Conservation (phyloP, 2,888 invertebrate species). For the Cheilosia urbana region DNA sequence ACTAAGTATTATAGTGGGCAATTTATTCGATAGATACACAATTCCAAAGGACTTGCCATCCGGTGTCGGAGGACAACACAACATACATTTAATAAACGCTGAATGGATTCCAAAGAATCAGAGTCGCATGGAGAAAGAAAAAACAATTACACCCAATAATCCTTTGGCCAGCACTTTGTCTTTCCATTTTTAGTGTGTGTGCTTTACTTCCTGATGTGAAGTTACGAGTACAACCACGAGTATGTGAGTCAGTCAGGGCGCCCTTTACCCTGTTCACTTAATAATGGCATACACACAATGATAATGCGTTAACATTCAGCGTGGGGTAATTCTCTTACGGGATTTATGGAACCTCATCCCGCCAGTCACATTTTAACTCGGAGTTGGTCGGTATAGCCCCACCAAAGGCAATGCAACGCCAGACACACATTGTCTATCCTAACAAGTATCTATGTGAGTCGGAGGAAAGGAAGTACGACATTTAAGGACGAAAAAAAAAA, state of each 20-base stretch:
- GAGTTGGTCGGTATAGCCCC: conserved; percentile 18
- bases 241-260: neutral
- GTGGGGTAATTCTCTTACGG: conserved; percentile 41
- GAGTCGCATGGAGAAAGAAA: neutral
- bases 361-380: conserved; percentile 44
- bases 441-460: conserved; percentile 51
- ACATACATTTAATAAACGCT: conserved; percentile 40
- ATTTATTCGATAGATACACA: conserved; percentile 52
- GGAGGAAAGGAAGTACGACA: conserved; percentile 19
- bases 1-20: conserved; percentile 64
- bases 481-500: neutral
- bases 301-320: conserved; percentile 68
- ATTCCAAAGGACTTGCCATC: conserved; percentile 36
- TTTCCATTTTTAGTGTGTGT: conserved; percentile 14
- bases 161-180: conserved; percentile 48
- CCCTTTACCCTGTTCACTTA: conserved; percentile 20
- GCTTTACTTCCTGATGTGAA: conserved; percentile 15
- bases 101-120: conserved; percentile 21
- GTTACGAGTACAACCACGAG: neutral
- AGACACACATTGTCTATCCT: conserved; percentile 56
- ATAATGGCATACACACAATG: conserved; percentile 50
- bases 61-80: conserved; percentile 28
- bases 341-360: conserved; percentile 56
- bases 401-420: conserved; percentile 55
- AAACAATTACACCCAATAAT: conserved; percentile 69